Conservation (phyloP, 2,797 vertebrate genomes). For the Gorsachius magnificus region DNA sequence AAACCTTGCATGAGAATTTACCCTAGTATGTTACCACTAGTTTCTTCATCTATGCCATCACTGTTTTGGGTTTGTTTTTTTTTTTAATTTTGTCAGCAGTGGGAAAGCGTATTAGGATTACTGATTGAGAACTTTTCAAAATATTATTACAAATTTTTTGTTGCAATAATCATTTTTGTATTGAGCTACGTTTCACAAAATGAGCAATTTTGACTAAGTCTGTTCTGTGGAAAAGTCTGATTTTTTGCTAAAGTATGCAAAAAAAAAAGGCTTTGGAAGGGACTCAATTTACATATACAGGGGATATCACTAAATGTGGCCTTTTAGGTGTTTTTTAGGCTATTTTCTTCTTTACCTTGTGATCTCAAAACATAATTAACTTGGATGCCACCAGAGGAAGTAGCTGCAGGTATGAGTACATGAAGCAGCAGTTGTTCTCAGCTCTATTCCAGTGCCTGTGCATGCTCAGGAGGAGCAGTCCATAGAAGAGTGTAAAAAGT, state of each 20-base stretch:
- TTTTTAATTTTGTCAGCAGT: not conserved
- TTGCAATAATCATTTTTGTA: not conserved
- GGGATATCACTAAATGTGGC: not conserved
- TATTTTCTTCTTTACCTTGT: not conserved
- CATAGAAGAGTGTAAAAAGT: not conserved
- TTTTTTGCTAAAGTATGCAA: not conserved
- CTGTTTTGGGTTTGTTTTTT: not conserved
- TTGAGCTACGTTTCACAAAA: slow-evolving; percentile 2
- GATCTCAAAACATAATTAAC: slow-evolving; percentile 1
- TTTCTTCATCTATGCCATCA: not conserved
- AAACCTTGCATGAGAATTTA: not conserved
- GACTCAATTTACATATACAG: not conserved
- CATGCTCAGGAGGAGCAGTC: not conserved
- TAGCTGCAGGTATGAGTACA: not conserved
- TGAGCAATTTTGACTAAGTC: not conserved
- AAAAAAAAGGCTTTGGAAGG: not conserved
- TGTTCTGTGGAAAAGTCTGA: not conserved
- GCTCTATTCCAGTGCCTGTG: not conserved
- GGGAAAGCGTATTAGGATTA: not conserved
- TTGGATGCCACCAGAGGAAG: not conserved
- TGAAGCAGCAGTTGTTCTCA: not conserved
- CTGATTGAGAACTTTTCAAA: not conserved
- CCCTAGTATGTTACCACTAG: not conserved
- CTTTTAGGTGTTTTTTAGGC: slow-evolving; percentile 15
- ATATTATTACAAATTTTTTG: not conserved